Conservation (phyloP, 2,888 invertebrate species). For the Hypercompe scribonia region DNA sequence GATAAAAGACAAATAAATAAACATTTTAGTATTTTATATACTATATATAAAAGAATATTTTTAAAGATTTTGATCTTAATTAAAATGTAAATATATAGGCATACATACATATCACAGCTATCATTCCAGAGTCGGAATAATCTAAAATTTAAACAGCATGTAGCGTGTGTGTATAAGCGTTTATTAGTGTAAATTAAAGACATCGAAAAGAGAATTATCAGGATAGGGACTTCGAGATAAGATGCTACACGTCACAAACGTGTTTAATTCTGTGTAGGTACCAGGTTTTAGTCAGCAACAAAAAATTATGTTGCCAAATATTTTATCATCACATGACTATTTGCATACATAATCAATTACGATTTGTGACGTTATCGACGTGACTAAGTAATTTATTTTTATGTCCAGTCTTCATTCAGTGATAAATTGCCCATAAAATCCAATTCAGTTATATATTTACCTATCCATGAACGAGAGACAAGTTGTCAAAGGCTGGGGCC, state of each 20-base stretch:
- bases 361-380: neutral
- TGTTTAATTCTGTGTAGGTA: neutral
- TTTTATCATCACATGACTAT: neutral
- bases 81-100: slow-evolving; percentile 24
- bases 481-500: no score
- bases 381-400: neutral
- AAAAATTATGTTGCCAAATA: neutral
- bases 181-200: neutral
- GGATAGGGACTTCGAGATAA: neutral
- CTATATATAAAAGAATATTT: no score
- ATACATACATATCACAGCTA: slow-evolving; percentile 51
- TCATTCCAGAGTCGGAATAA: slow-evolving; percentile 26
- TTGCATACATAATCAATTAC: neutral
- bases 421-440: neutral
- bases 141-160: slow-evolving; percentile 15
- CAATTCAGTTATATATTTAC: no score
- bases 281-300: neutral
- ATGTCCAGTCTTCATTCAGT: neutral
- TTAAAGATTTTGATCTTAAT: slow-evolving; percentile 44
- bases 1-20: neutral
- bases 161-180: neutral
- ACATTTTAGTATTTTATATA: slow-evolving; percentile 35
- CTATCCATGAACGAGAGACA: no score
- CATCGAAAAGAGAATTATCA: neutral
- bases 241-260: neutral